Conservation (phyloP, 2,888 invertebrate genomes). For the Branchellion lobata region DNA sequence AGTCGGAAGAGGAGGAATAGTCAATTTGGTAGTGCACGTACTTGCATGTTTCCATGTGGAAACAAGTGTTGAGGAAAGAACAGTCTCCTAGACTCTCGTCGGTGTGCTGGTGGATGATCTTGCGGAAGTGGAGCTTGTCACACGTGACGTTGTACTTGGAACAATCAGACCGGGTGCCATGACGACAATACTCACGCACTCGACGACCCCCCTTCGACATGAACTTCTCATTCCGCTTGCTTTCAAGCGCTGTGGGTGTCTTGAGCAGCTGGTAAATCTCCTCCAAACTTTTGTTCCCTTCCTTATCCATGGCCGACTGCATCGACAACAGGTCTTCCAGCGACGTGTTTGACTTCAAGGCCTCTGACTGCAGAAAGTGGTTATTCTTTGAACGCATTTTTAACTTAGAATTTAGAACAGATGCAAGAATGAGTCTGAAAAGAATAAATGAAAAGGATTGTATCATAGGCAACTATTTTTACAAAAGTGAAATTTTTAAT, state of each 20-base stretch:
- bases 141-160: slow-evolving; percentile 68
- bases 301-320: slow-evolving; percentile 91
- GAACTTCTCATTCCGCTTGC: slow-evolving; percentile 90
- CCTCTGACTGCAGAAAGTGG: background rate
- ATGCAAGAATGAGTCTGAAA: background rate
- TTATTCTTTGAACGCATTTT: background rate
- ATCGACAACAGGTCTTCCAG: slow-evolving; percentile 77
- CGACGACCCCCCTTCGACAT: slow-evolving; percentile 83
- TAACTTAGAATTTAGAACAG: background rate
- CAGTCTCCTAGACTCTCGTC: slow-evolving; percentile 91
- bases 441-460: background rate
- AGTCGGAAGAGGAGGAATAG: slow-evolving; percentile 55
- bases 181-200: slow-evolving; percentile 85
- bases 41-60: slow-evolving; percentile 98
- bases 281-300: slow-evolving; percentile 89
- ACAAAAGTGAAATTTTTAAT: too few species aligned
- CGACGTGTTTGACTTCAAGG: slow-evolving; percentile 18
- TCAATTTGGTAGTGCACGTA: slow-evolving; percentile 98
- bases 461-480: too few species aligned
- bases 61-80: slow-evolving; percentile 95
- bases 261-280: slow-evolving; percentile 84
- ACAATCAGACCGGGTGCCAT: slow-evolving; percentile 89
- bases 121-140: slow-evolving; percentile 89
- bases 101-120: slow-evolving; percentile 91
- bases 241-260: slow-evolving; percentile 90